These are phyloP conservation scores for Lycophotia porphyrea DNA, from an alignment of 2,888 invertebrate genomes.

Conservation along the genomic window DNA sequence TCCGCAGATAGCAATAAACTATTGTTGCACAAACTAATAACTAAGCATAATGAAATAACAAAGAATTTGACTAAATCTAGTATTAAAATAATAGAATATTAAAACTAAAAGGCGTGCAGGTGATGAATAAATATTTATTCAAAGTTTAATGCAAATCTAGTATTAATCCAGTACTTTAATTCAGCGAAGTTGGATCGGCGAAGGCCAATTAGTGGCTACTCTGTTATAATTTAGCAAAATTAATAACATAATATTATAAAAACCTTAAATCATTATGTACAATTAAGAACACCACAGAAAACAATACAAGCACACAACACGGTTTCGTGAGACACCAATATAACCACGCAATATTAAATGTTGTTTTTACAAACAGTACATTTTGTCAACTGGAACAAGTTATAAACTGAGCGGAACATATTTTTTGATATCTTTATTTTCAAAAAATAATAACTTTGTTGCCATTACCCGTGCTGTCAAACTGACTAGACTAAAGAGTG, in stretches of 20 bases:
- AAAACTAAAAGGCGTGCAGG: too few relatives aligned
- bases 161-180: background rate
- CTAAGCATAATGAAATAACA: too few relatives aligned
- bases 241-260: too few relatives aligned
- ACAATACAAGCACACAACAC: constrained; percentile 11
- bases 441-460: background rate
- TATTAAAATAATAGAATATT: too few relatives aligned
- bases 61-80: too few relatives aligned
- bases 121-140: too few relatives aligned
- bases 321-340: constrained; percentile 53
- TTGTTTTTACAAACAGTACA: constrained; percentile 54
- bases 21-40: too few relatives aligned
- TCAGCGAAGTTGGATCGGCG: background rate
- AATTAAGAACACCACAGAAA: background rate
- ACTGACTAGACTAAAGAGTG: background rate
- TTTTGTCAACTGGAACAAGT: constrained; percentile 28
- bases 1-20: too few relatives aligned
- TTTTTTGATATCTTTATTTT: background rate
- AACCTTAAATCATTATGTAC: background rate
- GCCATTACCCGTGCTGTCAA: background rate
- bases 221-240: background rate
- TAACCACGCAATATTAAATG: constrained; percentile 55
- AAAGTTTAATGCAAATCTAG: too few relatives aligned
- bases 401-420: background rate
- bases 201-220: background rate